These are phyloP conservation scores for Gymnoscelis rufifasciata DNA, from an alignment of 2,888 invertebrate species.

Conservation along the genomic window DNA sequence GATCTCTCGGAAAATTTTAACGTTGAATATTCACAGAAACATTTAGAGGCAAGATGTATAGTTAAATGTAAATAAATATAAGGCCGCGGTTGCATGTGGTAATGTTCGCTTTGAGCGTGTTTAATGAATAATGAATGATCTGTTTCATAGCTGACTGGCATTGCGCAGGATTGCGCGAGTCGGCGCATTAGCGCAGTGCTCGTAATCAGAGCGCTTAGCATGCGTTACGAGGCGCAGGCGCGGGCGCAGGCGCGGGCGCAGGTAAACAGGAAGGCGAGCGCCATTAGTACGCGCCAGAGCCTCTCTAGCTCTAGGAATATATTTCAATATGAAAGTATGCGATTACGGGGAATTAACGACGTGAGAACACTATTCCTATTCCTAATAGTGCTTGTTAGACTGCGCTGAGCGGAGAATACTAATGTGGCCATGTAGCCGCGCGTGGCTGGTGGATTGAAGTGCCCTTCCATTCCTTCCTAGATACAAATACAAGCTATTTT, in stretches of 20 bases:
- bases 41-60: too few species aligned
- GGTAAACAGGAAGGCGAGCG: conserved; percentile 10
- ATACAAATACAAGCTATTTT: too few species aligned
- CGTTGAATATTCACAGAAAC: too few species aligned
- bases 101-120: not conserved
- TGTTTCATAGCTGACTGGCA: not conserved
- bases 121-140: not conserved
- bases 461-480: too few species aligned
- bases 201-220: conserved; percentile 13
- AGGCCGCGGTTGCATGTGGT: too few species aligned
- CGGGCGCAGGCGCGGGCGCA: not conserved
- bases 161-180: conserved; percentile 1
- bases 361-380: not conserved
- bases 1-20: too few species aligned
- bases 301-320: conserved; percentile 3
- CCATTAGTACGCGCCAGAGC: conserved; percentile 3
- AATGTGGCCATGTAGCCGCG: too few species aligned
- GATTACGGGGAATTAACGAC: not conserved
- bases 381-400: too few species aligned
- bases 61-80: too few species aligned
- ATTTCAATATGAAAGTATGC: conserved; percentile 1
- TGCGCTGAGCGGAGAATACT: not conserved
- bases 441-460: too few species aligned
- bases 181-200: conserved; percentile 7
- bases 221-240: conserved; percentile 7